These are phyloP conservation scores for Lepidotrigona ventralis DNA, from an alignment of 1,140 invertebrate genomes.

Conservation along the genomic window DNA sequence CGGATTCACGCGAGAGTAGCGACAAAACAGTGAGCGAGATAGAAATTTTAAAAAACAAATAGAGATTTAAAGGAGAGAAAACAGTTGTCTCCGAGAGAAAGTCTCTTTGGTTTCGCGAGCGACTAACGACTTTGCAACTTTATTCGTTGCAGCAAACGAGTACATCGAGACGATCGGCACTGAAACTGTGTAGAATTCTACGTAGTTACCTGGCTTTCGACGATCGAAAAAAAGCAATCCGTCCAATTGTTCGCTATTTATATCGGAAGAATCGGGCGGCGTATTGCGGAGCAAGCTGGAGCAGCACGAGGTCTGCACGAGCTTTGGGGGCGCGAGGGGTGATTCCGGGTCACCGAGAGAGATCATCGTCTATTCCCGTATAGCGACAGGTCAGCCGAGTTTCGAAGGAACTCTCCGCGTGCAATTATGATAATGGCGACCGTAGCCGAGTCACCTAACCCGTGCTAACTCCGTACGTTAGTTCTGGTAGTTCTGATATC, in stretches of 20 bases:
- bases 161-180: background rate
- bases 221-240: background rate
- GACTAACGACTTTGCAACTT: constrained; percentile 27
- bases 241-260: background rate
- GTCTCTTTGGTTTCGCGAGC: no score
- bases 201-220: no score
- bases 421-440: constrained; percentile 78
- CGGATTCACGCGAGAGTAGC: no score
- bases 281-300: background rate
- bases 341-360: constrained; percentile 60
- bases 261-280: background rate
- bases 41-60: background rate
- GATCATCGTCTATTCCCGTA: constrained; percentile 61
- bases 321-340: background rate
- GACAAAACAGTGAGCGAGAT: no score
- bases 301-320: background rate
- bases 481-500: constrained; percentile 79
- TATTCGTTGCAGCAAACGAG: constrained; percentile 32
- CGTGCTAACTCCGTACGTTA: constrained; percentile 74
- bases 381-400: constrained; percentile 66
- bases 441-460: constrained; percentile 69
- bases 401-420: constrained; percentile 68
- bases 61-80: background rate
- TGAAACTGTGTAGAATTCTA: background rate
- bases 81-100: no score